Evolutionary conservation across 2,888 invertebrate genomes (phyloP), one percentile per base, ranked within the genome.

Genomic region (Oscheius sp.): DNA sequence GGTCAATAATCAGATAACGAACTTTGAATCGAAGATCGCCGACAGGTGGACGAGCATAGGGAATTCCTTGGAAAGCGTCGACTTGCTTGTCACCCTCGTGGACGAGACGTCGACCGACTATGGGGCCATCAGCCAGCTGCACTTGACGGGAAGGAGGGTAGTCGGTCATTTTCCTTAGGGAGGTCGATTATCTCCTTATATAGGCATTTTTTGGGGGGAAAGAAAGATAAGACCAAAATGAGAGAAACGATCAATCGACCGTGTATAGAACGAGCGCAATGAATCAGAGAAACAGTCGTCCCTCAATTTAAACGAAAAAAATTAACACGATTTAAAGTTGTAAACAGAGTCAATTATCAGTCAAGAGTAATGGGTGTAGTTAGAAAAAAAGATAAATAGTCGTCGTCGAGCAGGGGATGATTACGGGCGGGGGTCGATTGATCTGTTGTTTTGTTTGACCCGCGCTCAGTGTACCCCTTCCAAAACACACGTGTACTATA

Each of bases 61-160:
- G 83, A 61, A 83, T 79, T 25, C 83, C 83, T 77, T 80, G 78
- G 55, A 81, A 82, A 0, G 78, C 78, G 64, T 80, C 80, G 2
- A 80, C 82, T 52, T 75, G 75, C 52, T 75, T 74, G 9, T 78
- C 79, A 23, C 80, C 81, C 55, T 81, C 77, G 25, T 75, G 74
- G 69, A 82, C 76, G 43, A 83, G 56, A n/a, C 81, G 53, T 41
- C 77, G 53, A 2, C 84, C 84, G 41, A 77, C 74, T 25, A 84
- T 76, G 1, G 78, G 75, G 25, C 84, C 84, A 72, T 76, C 79
- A 12, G 55, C 76, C 16, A 80, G 83, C 2, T 74, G 27, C 1
- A 84, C 63, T 49, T 76, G 76, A 7, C 82, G 66, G 3, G 81
- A 78, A 6, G 77, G 69, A 18, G 78, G 81, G 73, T 64, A 79